Evolutionary conservation across 2,797 vertebrate genomes (phyloP).

Genomic region (Gymnothorax reevesii): DNA sequence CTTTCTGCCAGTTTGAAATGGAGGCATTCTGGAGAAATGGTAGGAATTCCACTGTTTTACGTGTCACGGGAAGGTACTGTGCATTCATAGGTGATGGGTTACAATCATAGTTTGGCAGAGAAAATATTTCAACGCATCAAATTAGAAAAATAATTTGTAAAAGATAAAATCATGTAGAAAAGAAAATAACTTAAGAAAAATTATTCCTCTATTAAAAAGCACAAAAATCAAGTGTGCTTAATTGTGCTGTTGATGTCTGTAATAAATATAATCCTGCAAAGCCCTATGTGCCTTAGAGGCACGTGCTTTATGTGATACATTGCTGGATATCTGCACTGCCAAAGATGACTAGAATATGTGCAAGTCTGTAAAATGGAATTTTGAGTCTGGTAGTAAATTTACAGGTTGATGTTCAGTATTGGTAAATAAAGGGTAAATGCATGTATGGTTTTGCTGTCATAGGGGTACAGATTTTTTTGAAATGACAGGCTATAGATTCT

Average conservation of each 20-base stretch:
- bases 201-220: conserved; percentile 47
- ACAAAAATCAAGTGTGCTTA: conserved; percentile 53
- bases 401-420: conserved; percentile 53
- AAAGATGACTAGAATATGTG: background rate
- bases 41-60: background rate
- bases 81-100: conserved; percentile 50
- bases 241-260: conserved; percentile 48
- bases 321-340: background rate
- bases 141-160: conserved; percentile 70
- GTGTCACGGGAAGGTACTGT: conserved; percentile 20
- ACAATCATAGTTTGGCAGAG: conserved; percentile 62
- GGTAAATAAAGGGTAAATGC: conserved; percentile 50
- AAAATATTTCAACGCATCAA: conserved; percentile 34
- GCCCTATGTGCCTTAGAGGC: background rate
- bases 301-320: conserved; percentile 21
- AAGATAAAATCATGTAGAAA: conserved; percentile 66
- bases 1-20: conserved; percentile 15
- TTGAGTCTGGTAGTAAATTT: conserved; percentile 2
- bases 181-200: conserved; percentile 50
- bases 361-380: conserved; percentile 1
- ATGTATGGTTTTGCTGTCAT: conserved; percentile 18
- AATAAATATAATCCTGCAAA: conserved; percentile 37
- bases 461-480: background rate
- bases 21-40: conserved; percentile 19
- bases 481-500: background rate